Evolutionary conservation across 2,797 vertebrate species (phyloP).

Genomic region (Poeciliopsis infans): DNA sequence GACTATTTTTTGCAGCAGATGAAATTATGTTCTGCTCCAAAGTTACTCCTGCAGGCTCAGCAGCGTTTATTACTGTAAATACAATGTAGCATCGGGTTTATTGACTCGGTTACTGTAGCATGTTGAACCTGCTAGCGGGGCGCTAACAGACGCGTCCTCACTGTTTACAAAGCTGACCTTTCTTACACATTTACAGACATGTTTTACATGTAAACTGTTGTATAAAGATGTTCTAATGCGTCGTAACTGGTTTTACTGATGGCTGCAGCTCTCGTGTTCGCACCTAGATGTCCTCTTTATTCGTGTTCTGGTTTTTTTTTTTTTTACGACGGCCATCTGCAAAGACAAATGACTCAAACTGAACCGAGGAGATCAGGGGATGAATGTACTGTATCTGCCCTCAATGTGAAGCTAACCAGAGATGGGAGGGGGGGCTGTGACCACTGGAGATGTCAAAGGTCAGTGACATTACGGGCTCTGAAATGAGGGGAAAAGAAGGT

Average conservation of each 20-base stretch:
- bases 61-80: conserved; percentile 8
- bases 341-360: conserved; percentile 54
- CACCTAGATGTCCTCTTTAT: conserved; percentile 69
- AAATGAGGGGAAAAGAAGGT: conserved; percentile 20
- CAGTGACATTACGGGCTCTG: conserved; percentile 36
- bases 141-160: conserved; percentile 25
- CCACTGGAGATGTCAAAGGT: conserved; percentile 55
- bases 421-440: conserved; percentile 31
- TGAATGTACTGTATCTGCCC: conserved; percentile 73
- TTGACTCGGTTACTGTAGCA: conserved; percentile 60
- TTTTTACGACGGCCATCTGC: conserved; percentile 65
- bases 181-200: conserved; percentile 64
- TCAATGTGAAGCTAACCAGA: conserved; percentile 64
- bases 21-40: conserved; percentile 1
- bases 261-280: conserved; percentile 68
- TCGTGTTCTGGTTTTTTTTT: conserved; percentile 37
- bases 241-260: conserved; percentile 69
- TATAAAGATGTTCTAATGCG: conserved; percentile 70
- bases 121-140: conserved; percentile 29
- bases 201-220: conserved; percentile 80
- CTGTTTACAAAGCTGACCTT: conserved; percentile 67
- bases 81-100: conserved; percentile 64
- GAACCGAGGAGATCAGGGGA: conserved; percentile 32
- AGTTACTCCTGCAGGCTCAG: conserved; percentile 17
- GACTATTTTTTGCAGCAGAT: not conserved